phyloP scores from a whole-genome alignment of 92 coral and sea anemone genomes.

The Umimayanthus chanpuru region DNA sequence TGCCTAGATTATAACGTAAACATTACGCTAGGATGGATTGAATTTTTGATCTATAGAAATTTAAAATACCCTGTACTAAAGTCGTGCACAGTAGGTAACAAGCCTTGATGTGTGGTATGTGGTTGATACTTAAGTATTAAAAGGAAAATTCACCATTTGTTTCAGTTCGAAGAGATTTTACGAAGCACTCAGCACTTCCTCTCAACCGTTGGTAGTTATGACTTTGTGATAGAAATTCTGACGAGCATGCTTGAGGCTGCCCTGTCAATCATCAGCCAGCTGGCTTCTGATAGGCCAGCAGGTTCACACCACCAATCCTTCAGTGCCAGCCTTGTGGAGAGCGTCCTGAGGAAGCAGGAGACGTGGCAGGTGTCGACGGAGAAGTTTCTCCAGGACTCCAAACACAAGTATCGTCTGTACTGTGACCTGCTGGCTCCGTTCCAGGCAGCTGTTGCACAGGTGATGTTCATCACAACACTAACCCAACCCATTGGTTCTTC shows the following conservation, averaged over 20 bases:
- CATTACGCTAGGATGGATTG: too few species aligned
- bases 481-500: too few species aligned
- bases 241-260: slow-evolving; percentile 44
- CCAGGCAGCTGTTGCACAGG: slow-evolving; percentile 82
- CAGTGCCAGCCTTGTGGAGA: slow-evolving; percentile 39
- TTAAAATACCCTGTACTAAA: too few species aligned
- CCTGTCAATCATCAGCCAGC: slow-evolving; percentile 27
- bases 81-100: too few species aligned
- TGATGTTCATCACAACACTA: neutral
- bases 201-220: slow-evolving; percentile 65
- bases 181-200: slow-evolving; percentile 67
- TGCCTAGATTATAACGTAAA: too few species aligned
- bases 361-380: slow-evolving; percentile 68
- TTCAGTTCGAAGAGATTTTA: slow-evolving; percentile 72
- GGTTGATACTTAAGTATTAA: neutral
- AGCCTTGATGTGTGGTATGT: too few species aligned
- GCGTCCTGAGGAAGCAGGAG: slow-evolving; percentile 54
- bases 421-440: slow-evolving; percentile 84
- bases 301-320: neutral
- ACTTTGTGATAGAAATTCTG: slow-evolving; percentile 40
- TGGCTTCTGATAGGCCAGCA: neutral
- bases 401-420: slow-evolving; percentile 75
- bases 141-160: neutral
- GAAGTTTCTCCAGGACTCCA: slow-evolving; percentile 66
- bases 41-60: too few species aligned